Base-by-base conservation (phyloP, 2,113 vertebrate species). In the Micromys minutus region DNA sequence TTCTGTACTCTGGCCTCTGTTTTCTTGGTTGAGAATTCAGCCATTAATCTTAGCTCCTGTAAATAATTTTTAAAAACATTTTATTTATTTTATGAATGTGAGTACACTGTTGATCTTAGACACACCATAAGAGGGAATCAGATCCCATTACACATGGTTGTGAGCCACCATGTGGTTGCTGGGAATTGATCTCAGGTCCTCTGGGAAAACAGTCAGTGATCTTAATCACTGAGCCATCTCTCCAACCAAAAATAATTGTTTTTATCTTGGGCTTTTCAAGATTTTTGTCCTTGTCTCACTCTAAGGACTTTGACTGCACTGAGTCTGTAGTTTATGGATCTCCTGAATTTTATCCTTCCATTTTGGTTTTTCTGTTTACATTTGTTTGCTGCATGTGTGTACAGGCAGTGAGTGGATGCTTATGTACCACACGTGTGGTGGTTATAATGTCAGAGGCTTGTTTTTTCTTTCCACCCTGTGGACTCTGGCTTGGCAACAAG, bases 201-300 rank as follows among this genome's bases (percentile, higher is more conserved):
- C 63, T 65, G 11, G 63, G 31, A 65, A 11, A 65, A 4, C 63
- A 65, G 63, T 65, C 29, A 31, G 63, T 65, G 29, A 26, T 31
- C 63, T 13, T 65, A 65, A 65, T 24, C 63, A 65, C 63, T 65
- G 63, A 65, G 26, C 29, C 29, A 65, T 65, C 63, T 65, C 63
- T 65, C 29, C 29, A 31, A 29, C 11, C 29, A 31, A 31, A 65
- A 65, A 31, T 59, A 31, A 65, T n/a, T 79, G 36, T 57, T 69
- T 88, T 83, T 91, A 89, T 81, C 39, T 83, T 91, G 72, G 36
- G 61, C 39, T 71, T 83, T 89, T 94, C 12, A 89, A 71, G 61
- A 42, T 84, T 63, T n/a, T 88, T 65, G 8, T 87, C 6, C 9
- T 85, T 84, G 79, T 72, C 52, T 59, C n/a, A 90, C 39, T 65